phyloP scores from a whole-genome alignment of 2,113 vertebrate genomes.

The Oryzias woworae region DNA sequence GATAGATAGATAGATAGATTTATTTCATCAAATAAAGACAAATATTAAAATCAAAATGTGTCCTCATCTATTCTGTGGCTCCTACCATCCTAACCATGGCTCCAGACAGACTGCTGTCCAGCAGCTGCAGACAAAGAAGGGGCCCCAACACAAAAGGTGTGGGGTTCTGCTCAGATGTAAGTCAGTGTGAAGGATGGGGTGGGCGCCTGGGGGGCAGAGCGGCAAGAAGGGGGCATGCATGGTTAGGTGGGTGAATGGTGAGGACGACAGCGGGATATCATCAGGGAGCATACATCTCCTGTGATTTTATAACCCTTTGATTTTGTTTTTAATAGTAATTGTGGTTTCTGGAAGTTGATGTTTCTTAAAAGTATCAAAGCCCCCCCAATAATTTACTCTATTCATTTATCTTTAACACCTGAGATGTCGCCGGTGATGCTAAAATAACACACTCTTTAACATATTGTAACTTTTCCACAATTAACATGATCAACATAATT shows the following conservation, averaged over 20 bases:
- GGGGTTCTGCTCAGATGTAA: constrained; percentile 71
- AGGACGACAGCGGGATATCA: constrained; percentile 17
- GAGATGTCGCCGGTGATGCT: no score
- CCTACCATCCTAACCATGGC: no score
- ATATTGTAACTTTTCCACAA: no score
- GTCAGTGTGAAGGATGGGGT: constrained; percentile 41
- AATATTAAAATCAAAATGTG: neutral
- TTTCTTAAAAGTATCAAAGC: no score
- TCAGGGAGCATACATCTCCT: no score
- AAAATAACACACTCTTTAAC: no score
- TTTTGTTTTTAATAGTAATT: neutral
- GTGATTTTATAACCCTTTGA: neutral
- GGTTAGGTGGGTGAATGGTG: constrained; percentile 34
- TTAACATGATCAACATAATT: no score
- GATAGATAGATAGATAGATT: constrained; percentile 21
- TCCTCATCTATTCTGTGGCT: constrained; percentile 1
- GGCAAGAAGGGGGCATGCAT: constrained; percentile 22
- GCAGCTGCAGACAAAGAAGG: constrained; percentile 69
- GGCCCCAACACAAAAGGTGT: constrained; percentile 69
- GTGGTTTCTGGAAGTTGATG: no score
- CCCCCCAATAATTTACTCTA: no score
- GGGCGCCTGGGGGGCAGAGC: constrained; percentile 22
- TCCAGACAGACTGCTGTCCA: constrained; percentile 47
- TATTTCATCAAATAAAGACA: constrained; percentile 4
- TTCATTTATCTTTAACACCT: no score